Evolutionary conservation across 2,797 vertebrate genomes (phyloP), one percentile per base, ranked within the genome.

Genomic region (Lacerta viridis): DNA sequence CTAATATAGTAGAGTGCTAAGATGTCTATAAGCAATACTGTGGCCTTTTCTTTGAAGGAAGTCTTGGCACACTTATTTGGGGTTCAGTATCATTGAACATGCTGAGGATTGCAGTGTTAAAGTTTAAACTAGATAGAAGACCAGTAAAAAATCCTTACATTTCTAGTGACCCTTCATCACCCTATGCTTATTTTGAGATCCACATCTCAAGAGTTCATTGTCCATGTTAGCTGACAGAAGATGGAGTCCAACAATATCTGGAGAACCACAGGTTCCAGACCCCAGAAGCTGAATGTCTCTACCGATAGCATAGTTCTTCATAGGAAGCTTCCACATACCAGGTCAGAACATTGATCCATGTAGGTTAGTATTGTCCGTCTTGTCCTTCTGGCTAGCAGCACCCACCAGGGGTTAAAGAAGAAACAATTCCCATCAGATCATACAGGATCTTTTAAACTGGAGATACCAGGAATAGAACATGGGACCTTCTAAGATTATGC

Each of bases 11-110:
- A 55, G 66, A 74, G 15, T 6, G 77, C 27, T 20, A 59, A 71
- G 68, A 66, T 55, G 1, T 64, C 90, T 86, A 33, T 77, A 72
- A 72, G 77, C 25, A 23, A 74, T 85, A 85, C 5, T 13, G 0
- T 50, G 27, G 77, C 36, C 8, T 61, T 15, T 15, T 39, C 5
- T 80, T 87, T 90, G 83, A 33, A 39, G 78, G 50, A 87, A 87
- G 43, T 36, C 5, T 78, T 41, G 66, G 39, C n/a, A 17, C n/a
- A 72, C 2, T 33, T 6, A 36, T 83, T 72, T 55, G 82, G 68
- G 20, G n/a, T 36, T 66, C 64, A 66, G 11, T 81, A 39, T 39
- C 59, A 66, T 8, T 66, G 80, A 81, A 66, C 10, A 59, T 33
- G 50, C 69, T 72, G 55, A 72, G 23, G 7, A 84, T 33, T 15